Base-by-base conservation (phyloP, 2,797 vertebrate species). In the Synanceia verrucosa region DNA sequence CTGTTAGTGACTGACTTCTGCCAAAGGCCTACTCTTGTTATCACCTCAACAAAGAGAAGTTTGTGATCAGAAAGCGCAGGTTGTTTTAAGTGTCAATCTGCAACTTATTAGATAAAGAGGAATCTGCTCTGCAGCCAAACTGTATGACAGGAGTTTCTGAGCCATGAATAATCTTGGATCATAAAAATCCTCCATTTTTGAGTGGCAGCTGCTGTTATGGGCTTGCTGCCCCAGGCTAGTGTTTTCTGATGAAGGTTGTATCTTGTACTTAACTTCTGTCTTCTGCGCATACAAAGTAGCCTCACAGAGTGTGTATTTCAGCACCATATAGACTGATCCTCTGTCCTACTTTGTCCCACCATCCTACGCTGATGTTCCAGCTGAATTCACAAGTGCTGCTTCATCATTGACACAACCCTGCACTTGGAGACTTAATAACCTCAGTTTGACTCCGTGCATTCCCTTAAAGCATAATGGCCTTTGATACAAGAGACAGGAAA, bases 131-230 rank as follows among this genome's bases (percentile, higher is more conserved):
- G 19, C 33, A 59, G 78, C 67, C 70, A 58, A 62, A 50, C 51
- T 39, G 61, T 37, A 85, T 81, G 52, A 78, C 79, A 69, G 80
- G 61, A 61, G 63, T 61, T n/a, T 47, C 14, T 16, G 19, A 84
- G 65, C 11, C 23, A 44, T 70, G 71, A 44, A 79, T 78, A 70
- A 81, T 73, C 41, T 62, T 53, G 23, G 73, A 69, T 76, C 62
- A 64, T 50, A 64, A 74, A 83, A 81, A 73, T 70, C 37, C 44
- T 56, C 73, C 13, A 43, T 28, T 82, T 87, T 90, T 86, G 76
- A 86, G 79, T 73, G 83, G 71, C 84, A 89, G 89, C 90, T 89
- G 88, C 78, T 70, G 64, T 48, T 28, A 29, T 31, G 50, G 26
- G 55, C 18, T 11, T 26, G 4, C 34, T 16, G 50, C 76, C 48